Evolutionary conservation across 1,140 invertebrate species (phyloP).

Genomic region (Dysdera silvatica): DNA sequence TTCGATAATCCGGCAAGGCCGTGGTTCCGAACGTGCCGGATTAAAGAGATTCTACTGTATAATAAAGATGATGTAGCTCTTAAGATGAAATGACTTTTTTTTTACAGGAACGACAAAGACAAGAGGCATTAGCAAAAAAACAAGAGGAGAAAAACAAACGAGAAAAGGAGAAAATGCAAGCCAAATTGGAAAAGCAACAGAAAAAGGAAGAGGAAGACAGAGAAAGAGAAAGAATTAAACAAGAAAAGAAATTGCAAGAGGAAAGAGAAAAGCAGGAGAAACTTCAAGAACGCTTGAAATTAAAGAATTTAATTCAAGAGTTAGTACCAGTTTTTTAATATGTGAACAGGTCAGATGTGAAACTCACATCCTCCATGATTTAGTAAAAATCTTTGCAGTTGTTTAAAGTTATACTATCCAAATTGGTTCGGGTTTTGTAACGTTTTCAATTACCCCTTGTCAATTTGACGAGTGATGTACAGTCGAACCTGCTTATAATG

Average conservation of each 20-base stretch:
- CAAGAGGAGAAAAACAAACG: background rate
- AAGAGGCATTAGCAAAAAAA: slow-evolving; percentile 2
- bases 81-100: too few relatives aligned
- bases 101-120: slow-evolving; percentile 10
- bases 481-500: too few relatives aligned
- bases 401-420: too few relatives aligned
- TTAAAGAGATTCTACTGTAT: too few relatives aligned
- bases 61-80: too few relatives aligned
- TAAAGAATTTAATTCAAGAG: background rate
- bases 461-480: too few relatives aligned
- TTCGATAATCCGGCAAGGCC: too few relatives aligned
- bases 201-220: slow-evolving; percentile 13
- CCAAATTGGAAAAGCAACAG: slow-evolving; percentile 1
- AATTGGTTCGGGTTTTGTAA: too few relatives aligned
- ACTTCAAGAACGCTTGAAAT: slow-evolving; percentile 9
- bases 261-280: slow-evolving; percentile 20
- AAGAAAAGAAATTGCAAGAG: slow-evolving; percentile 22
- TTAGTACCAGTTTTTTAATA: background rate
- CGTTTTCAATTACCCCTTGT: too few relatives aligned
- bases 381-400: background rate
- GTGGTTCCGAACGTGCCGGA: too few relatives aligned
- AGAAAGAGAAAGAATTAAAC: slow-evolving; percentile 15
- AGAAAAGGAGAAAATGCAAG: background rate
- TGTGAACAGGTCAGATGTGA: background rate
- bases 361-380: background rate